phyloP scores from a whole-genome alignment of 1,140 invertebrate genomes.

The Neoseiulus cucumeris region DNA sequence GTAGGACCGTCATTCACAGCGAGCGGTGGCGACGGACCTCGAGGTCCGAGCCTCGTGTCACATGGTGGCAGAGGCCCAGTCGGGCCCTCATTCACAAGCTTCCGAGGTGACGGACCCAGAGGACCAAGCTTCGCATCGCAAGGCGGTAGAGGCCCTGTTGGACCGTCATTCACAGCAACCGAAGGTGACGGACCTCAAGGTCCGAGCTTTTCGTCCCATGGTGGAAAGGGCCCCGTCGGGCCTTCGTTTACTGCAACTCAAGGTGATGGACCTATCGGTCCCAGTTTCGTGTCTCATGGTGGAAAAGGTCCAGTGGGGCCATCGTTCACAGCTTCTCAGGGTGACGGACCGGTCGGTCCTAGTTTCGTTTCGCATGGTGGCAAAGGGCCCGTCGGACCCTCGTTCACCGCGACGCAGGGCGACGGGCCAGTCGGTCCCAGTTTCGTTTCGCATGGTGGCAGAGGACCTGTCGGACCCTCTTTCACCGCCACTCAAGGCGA shows the following conservation, averaged over 20 bases:
- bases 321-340: neutral
- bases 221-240: neutral
- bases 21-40: neutral
- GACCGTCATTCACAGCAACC: neutral
- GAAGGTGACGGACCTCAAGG: neutral
- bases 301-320: neutral
- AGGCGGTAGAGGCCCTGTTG: neutral
- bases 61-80: neutral
- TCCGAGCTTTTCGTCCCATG: neutral
- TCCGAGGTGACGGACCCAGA: neutral
- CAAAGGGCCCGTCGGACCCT: neutral
- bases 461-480: neutral
- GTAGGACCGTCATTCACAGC: neutral
- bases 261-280: neutral
- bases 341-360: neutral
- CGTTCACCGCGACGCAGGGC: neutral
- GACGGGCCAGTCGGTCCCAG: neutral
- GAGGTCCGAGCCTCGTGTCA: neutral
- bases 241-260: neutral
- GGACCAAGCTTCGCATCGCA: neutral
- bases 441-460: neutral
- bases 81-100: neutral
- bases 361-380: neutral
- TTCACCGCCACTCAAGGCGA: neutral
- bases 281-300: neutral